These are phyloP conservation scores for Drosophila kurseongensis DNA, from an alignment of 1,140 invertebrate genomes.

Conservation along the genomic window DNA sequence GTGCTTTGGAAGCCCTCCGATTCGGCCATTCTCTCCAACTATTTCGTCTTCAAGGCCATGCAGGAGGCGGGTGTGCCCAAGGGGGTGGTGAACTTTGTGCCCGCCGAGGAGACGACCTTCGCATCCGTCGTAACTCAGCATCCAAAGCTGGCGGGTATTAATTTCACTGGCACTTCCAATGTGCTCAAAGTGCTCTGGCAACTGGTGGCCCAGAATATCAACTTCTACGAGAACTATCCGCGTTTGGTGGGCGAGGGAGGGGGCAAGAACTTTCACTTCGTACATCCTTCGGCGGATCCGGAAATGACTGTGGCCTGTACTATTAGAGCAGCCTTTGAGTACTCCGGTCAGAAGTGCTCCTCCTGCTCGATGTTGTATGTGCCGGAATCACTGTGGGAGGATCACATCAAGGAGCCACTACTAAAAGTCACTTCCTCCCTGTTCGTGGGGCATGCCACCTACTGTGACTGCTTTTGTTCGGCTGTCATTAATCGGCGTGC, in stretches of 20 bases:
- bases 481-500: conserved; percentile 98
- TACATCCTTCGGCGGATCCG: conserved; percentile 95
- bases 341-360: conserved; percentile 98
- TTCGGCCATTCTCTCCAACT: conserved; percentile 98
- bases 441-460: conserved; percentile 93
- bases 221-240: conserved; percentile 95
- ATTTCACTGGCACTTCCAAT: conserved; percentile 92
- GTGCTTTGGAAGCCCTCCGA: conserved; percentile 99
- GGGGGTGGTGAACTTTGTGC: conserved; percentile 98
- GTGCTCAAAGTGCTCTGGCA: conserved; percentile 97
- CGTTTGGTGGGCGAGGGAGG: conserved; percentile 97
- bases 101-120: conserved; percentile 96
- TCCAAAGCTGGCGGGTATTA: conserved; percentile 94
- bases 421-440: conserved; percentile 85
- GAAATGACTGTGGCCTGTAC: conserved; percentile 91
- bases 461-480: conserved; percentile 94
- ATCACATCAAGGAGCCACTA: conserved; percentile 26
- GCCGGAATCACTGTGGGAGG: conserved; percentile 94
- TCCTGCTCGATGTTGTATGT: conserved; percentile 98
- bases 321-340: conserved; percentile 97
- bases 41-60: conserved; percentile 96
- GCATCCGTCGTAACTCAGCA: conserved; percentile 94
- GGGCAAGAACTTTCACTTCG: conserved; percentile 99
- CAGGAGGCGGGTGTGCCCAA: conserved; percentile 96
- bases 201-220: conserved; percentile 94